phyloP scores from a whole-genome alignment of 1,140 invertebrate genomes.

The Battus philenor region DNA sequence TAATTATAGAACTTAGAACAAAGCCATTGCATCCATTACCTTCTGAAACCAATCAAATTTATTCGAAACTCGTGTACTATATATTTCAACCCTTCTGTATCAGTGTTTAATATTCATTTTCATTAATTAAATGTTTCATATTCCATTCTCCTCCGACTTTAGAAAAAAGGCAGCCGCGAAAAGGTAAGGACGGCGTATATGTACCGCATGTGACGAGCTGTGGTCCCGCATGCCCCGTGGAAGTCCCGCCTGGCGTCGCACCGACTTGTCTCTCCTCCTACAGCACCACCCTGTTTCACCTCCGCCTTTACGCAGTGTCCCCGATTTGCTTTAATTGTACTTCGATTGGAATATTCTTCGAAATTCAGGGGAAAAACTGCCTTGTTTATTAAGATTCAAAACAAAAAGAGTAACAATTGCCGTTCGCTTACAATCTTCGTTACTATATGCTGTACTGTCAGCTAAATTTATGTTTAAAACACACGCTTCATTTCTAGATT shows the following conservation, averaged over 20 bases:
- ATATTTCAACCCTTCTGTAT: constrained; percentile 29
- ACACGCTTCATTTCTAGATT: too few species aligned
- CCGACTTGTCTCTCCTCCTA: constrained; percentile 27
- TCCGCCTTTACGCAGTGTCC: constrained; percentile 1
- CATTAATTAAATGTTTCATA: constrained; percentile 74
- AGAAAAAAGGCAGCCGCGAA: constrained; percentile 90
- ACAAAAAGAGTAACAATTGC: too few species aligned
- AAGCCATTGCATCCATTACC: background rate
- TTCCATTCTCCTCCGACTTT: constrained; percentile 73
- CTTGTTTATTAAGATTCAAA: too few species aligned
- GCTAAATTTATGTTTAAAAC: too few species aligned
- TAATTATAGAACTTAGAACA: background rate
- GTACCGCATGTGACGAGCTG: constrained; percentile 55
- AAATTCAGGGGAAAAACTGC: too few species aligned
- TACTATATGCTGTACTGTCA: too few species aligned
- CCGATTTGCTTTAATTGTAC: constrained; percentile 7
- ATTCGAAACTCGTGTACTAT: constrained; percentile 11
- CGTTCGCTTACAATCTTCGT: too few species aligned
- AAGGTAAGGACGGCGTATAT: constrained; percentile 80
- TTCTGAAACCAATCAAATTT: background rate
- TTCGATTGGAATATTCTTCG: background rate
- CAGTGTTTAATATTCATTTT: constrained; percentile 47
- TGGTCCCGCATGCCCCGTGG: constrained; percentile 61
- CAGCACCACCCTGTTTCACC: constrained; percentile 16
- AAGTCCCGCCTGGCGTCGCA: too few species aligned